These are phyloP conservation scores for Leucoma salicis DNA, from an alignment of 2,888 invertebrate species.

Conservation along the genomic window DNA sequence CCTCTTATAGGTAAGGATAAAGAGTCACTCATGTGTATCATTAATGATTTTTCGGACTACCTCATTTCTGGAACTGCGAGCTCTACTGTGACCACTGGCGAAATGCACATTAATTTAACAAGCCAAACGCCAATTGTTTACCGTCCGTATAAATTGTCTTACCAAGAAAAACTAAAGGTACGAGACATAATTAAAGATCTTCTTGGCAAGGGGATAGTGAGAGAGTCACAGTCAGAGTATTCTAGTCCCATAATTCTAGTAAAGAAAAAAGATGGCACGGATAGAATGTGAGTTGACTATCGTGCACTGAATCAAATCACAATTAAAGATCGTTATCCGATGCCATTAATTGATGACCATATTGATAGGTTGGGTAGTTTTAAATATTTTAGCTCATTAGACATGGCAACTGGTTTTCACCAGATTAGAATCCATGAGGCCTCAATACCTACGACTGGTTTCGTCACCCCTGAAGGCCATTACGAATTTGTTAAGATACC, in stretches of 20 bases:
- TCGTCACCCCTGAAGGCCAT: slow-evolving; percentile 1
- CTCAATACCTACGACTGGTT: not conserved
- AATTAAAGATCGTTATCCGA: slow-evolving; percentile 12
- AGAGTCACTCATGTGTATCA: not conserved
- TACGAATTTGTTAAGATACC: slow-evolving; percentile 3
- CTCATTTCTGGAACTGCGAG: not conserved
- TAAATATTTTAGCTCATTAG: slow-evolving; percentile 20
- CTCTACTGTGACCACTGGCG: not conserved
- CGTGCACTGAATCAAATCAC: slow-evolving; percentile 17
- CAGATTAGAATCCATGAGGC: not conserved
- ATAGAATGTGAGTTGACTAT: slow-evolving; percentile 14
- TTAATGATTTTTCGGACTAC: not conserved
- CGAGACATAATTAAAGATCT: not conserved
- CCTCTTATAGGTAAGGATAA: not conserved
- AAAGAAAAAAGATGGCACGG: slow-evolving; percentile 4
- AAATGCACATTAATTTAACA: not conserved
- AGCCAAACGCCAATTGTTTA: not conserved
- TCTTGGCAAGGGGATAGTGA: not conserved
- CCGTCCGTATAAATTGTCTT: not conserved
- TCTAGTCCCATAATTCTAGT: not conserved
- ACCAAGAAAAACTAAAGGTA: not conserved
- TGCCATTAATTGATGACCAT: slow-evolving; percentile 27
- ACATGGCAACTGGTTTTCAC: slow-evolving; percentile 17
- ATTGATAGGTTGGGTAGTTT: slow-evolving; percentile 15
- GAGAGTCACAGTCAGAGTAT: not conserved